Percentiles rank a stretch among this genome's conserved stretches.
phyloP scores from a whole-genome alignment of 2,888 invertebrate species.

The Dioctria linearis region DNA sequence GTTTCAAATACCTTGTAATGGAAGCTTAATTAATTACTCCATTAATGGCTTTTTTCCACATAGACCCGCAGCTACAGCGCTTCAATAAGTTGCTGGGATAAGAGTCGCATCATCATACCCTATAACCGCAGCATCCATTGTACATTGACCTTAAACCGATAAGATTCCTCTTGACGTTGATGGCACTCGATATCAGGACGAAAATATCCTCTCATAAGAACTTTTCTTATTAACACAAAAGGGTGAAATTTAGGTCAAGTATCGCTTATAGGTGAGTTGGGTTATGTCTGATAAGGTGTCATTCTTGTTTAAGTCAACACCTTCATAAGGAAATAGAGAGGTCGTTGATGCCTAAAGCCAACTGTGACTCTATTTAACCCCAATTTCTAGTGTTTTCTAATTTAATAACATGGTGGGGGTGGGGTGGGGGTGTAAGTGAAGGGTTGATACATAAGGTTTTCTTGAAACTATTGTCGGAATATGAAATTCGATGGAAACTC shows the following conservation, averaged over 20 bases:
- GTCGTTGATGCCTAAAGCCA: background rate
- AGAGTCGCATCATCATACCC: background rate
- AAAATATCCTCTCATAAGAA: constrained; percentile 30
- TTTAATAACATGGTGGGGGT: background rate
- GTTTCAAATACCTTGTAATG: constrained; percentile 10
- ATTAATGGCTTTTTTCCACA: constrained; percentile 24
- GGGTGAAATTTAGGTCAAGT: constrained; percentile 22
- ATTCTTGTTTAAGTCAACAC: constrained; percentile 23
- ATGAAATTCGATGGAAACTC: background rate
- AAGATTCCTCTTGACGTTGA: constrained; percentile 5
- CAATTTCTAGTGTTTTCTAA: constrained; percentile 25
- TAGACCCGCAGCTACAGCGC: background rate
- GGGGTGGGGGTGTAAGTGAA: no score
- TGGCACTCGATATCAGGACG: constrained; percentile 11
- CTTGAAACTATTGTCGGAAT: no score
- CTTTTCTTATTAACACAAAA: constrained; percentile 42
- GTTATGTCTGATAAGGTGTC: constrained; percentile 36
- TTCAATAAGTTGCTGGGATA: background rate
- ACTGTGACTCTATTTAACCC: constrained; percentile 13
- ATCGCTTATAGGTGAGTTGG: constrained; percentile 26
- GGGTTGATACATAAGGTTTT: no score
- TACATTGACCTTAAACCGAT: constrained; percentile 37
- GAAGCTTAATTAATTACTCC: constrained; percentile 35
- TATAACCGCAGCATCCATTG: background rate
- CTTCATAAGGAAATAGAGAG: background rate